Percentiles rank a stretch among this genome's conserved stretches.
These are phyloP conservation scores for Lineus longissimus DNA, from an alignment of 1,140 invertebrate species.

Conservation along the genomic window DNA sequence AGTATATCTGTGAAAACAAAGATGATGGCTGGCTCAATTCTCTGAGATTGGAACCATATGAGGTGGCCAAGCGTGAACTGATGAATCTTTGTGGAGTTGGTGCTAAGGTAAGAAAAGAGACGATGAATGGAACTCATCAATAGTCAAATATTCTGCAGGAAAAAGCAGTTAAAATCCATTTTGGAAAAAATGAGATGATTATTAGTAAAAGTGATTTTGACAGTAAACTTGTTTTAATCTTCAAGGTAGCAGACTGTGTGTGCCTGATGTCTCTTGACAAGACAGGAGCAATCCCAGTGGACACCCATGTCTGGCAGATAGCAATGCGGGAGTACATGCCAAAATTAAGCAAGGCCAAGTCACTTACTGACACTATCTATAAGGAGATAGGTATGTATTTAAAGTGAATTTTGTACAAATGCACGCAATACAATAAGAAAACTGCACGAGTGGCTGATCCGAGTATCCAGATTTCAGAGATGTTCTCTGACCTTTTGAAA, in stretches of 20 bases:
- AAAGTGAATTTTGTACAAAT: neutral
- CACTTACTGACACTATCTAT: constrained; percentile 78
- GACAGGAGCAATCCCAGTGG: constrained; percentile 84
- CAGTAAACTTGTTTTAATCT: neutral
- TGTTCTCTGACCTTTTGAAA: neutral
- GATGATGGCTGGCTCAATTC: constrained; percentile 69
- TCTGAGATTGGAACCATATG: constrained; percentile 67
- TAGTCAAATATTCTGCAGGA: neutral
- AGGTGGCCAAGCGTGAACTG: constrained; percentile 65
- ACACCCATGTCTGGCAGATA: constrained; percentile 95
- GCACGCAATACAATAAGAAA: too few relatives aligned
- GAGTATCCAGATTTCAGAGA: too few relatives aligned
- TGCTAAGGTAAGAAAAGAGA: constrained; percentile 65
- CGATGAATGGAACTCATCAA: neutral
- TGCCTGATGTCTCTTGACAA: constrained; percentile 94
- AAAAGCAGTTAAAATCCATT: neutral
- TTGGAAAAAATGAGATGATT: neutral
- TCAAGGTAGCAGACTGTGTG: constrained; percentile 93
- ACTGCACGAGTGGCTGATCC: too few relatives aligned
- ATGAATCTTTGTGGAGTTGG: constrained; percentile 80
- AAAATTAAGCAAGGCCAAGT: constrained; percentile 72
- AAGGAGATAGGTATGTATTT: constrained; percentile 67
- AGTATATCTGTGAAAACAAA: constrained; percentile 69
- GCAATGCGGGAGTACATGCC: constrained; percentile 72
- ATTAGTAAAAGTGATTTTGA: neutral